Base-by-base conservation (phyloP, 2,797 vertebrate genomes). In the Rhynchonycteris naso region DNA sequence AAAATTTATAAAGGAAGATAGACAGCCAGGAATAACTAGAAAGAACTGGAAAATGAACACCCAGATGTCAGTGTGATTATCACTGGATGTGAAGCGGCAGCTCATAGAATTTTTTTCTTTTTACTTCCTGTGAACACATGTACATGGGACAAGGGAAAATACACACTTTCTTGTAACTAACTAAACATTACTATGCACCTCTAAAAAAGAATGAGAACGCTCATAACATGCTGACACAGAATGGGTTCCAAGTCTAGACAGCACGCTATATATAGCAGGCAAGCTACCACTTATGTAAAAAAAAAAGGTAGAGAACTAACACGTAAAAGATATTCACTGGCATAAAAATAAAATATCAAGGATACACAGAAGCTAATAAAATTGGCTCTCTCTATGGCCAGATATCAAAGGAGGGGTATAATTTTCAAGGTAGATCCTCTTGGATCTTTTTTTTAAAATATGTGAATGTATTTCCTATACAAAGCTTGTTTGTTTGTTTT, bases 381-480 rank as follows among this genome's bases (percentile, higher is more conserved):
- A 94, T 15, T 72, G 59, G 9, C 35, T 81, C 18, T 81, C 10
- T 74, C 35, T 26, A 43, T 4, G 52, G n/a, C 19, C 24, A 63
- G 33, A 66, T 56, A 63, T 54, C 68, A 91, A 78, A 90, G 19
- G 4, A 58, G 61, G 1, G 2, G 15, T 90, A 33, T 11, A 72
- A 56, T 71, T 92, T 83, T 81, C 83, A 95, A 24, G 12, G 7
- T 13, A 66, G 65, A 75, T 15, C 7, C 38, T 78, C 69, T 50
- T 81, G 33, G 50, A 50, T 52, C 58, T 91, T 95, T 94, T 88
- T 88, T 91, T 97, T 66, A 94, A 4, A 90, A 93, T 81, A 82
- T 26, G 9, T 33, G 14, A 95, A 76, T 74, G 7, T 22, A 78
- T 72, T 90, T 89, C 63, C 69, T 94, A 87, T 33, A 74, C 15